Evolutionary conservation across 2,797 vertebrate genomes (phyloP).

Genomic region (Simalia tracyae): DNA sequence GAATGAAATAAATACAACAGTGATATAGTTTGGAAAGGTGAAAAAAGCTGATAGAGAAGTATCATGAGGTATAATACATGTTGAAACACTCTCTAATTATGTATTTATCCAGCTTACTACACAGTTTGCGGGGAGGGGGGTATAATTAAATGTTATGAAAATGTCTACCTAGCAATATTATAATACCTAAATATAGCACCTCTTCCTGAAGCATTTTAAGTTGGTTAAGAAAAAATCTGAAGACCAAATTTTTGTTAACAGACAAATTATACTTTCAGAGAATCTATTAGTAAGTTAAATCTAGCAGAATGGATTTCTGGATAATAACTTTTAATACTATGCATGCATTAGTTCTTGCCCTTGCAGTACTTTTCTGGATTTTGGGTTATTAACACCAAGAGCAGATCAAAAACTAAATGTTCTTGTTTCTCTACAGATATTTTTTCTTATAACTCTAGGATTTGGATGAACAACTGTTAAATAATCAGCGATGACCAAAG

Average conservation of each 20-base stretch:
- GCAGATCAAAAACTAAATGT: neutral
- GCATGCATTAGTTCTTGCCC: neutral
- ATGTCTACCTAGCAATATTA: slow-evolving; percentile 70
- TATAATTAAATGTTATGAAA: slow-evolving; percentile 71
- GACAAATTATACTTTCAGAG: slow-evolving; percentile 61
- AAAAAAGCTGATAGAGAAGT: slow-evolving; percentile 71
- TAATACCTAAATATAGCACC: slow-evolving; percentile 68
- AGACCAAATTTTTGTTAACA: slow-evolving; percentile 60
- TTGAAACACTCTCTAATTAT: slow-evolving; percentile 73
- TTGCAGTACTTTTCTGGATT: neutral
- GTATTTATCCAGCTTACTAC: slow-evolving; percentile 71
- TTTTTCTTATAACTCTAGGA: neutral
- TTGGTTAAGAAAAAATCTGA: slow-evolving; percentile 54
- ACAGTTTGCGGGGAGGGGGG: slow-evolving; percentile 49
- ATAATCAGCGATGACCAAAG: neutral
- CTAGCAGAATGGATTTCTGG: neutral
- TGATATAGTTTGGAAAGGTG: slow-evolving; percentile 60
- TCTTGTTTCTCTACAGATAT: neutral
- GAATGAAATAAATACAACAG: slow-evolving; percentile 14
- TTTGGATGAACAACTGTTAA: neutral
- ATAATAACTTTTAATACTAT: neutral
- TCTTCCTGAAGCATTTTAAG: slow-evolving; percentile 68
- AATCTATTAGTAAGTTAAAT: slow-evolving; percentile 32
- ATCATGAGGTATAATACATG: slow-evolving; percentile 68
- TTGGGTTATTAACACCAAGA: neutral